phyloP scores from a whole-genome alignment of 1,140 invertebrate species.

The Sarcophaga peregrina region DNA sequence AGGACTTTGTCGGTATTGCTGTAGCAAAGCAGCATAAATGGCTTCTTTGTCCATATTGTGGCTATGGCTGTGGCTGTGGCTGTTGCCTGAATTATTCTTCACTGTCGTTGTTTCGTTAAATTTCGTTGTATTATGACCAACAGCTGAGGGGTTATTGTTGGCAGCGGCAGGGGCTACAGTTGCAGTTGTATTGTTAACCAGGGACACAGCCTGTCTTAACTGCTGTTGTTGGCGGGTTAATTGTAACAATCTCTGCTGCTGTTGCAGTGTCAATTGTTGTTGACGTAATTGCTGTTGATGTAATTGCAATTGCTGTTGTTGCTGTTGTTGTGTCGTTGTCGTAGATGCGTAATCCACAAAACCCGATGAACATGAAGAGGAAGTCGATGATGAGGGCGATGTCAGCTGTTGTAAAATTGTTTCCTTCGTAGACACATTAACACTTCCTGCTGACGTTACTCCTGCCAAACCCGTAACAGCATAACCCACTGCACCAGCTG shows the following conservation, averaged over 20 bases:
- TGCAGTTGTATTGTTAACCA: slow-evolving; percentile 3
- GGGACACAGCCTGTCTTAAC: slow-evolving; percentile 49
- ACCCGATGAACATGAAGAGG: slow-evolving; percentile 46
- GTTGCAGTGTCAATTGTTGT: slow-evolving; percentile 49
- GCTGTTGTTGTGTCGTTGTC: not conserved
- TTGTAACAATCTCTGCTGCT: slow-evolving; percentile 62
- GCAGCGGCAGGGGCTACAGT: not conserved
- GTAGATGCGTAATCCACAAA: slow-evolving; percentile 58
- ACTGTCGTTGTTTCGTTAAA: not conserved
- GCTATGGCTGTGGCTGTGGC: not conserved
- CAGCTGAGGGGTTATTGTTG: not conserved
- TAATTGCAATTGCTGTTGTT: slow-evolving; percentile 33
- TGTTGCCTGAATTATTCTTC: no score
- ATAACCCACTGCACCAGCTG: not conserved
- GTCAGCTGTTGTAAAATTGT: slow-evolving; percentile 15
- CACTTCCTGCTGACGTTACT: not conserved
- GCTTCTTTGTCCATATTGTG: slow-evolving; percentile 54
- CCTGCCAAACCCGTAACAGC: not conserved
- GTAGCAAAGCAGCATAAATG: slow-evolving; percentile 60
- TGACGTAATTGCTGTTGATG: slow-evolving; percentile 45
- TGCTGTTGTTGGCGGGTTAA: slow-evolving; percentile 62
- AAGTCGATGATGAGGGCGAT: slow-evolving; percentile 19
- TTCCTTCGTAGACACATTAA: slow-evolving; percentile 34
- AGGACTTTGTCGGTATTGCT: slow-evolving; percentile 62
- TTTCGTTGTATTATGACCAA: not conserved